Evolutionary conservation across 1,140 invertebrate genomes (phyloP).

Genomic region (Pseudomyrmex flavicornis): DNA sequence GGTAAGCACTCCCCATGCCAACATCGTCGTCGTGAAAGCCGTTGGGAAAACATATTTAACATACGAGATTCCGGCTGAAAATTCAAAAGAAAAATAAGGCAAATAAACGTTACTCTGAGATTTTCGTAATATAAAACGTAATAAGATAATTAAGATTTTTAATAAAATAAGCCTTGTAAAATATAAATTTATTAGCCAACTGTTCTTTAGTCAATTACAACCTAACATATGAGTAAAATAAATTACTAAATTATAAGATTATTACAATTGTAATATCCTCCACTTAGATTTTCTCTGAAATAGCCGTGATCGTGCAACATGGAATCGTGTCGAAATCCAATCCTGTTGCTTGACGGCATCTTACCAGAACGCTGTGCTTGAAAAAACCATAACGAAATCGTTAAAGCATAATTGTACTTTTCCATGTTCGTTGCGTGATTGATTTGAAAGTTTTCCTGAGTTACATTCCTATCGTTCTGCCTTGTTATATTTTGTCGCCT

Average conservation of each 20-base stretch:
- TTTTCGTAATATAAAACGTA: too few species aligned
- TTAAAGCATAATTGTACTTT: constrained; percentile 83
- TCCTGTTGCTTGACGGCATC: constrained; percentile 86
- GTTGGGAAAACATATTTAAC: constrained; percentile 89
- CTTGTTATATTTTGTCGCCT: too few species aligned
- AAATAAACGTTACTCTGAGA: too few species aligned
- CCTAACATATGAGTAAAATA: too few species aligned
- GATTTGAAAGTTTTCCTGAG: neutral
- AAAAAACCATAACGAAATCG: constrained; percentile 87
- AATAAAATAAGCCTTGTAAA: too few species aligned
- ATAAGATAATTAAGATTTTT: too few species aligned
- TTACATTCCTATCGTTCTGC: too few species aligned
- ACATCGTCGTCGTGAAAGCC: constrained; percentile 86
- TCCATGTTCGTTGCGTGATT: constrained; percentile 56
- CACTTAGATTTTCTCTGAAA: constrained; percentile 84
- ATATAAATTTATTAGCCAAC: too few species aligned
- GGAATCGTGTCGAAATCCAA: constrained; percentile 87
- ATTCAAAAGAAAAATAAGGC: too few species aligned
- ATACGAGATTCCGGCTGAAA: constrained; percentile 86
- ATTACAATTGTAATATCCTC: constrained; percentile 89
- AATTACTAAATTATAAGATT: neutral
- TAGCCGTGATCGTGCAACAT: constrained; percentile 82
- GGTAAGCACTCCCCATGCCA: constrained; percentile 87
- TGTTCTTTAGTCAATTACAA: too few species aligned
- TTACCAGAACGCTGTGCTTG: constrained; percentile 89